Conservation (phyloP, 2,113 vertebrate genomes). For the Mustelus asterias region DNA sequence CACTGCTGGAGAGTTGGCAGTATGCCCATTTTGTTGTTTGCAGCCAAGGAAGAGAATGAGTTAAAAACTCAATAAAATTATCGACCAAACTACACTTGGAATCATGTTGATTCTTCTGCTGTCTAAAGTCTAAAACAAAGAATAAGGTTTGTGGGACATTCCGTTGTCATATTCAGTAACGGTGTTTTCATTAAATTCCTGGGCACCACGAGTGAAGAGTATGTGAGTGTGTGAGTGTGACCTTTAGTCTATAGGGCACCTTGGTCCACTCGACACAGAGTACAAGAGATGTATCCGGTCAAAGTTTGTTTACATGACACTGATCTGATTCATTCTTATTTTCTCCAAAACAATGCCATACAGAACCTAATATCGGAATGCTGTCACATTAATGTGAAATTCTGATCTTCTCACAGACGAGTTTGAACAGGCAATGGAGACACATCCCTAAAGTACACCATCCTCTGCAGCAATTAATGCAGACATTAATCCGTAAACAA, state of each 20-base stretch:
- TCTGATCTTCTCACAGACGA: not conserved
- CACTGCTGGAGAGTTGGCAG: not conserved
- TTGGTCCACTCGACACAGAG: too few species aligned
- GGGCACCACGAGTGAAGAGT: not conserved
- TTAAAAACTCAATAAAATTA: not conserved
- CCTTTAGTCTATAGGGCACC: too few species aligned
- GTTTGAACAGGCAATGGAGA: not conserved
- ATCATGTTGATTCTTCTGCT: not conserved
- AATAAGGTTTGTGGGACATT: not conserved
- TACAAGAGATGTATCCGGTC: not conserved
- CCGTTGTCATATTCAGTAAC: not conserved
- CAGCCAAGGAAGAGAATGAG: not conserved
- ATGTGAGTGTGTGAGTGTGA: not conserved
- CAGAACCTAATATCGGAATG: not conserved
- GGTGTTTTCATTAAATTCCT: not conserved
- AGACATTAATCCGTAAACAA: not conserved
- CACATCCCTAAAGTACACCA: not conserved
- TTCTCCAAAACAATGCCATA: not conserved
- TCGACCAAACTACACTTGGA: not conserved
- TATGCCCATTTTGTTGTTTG: not conserved
- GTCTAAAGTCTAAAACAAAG: not conserved
- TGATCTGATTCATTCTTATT: not conserved
- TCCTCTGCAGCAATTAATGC: not conserved
- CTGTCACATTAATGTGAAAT: slow-evolving; percentile 1
- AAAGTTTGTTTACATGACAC: not conserved